phyloP scores from a whole-genome alignment of 1,140 invertebrate genomes.

The Cydia pomonella region DNA sequence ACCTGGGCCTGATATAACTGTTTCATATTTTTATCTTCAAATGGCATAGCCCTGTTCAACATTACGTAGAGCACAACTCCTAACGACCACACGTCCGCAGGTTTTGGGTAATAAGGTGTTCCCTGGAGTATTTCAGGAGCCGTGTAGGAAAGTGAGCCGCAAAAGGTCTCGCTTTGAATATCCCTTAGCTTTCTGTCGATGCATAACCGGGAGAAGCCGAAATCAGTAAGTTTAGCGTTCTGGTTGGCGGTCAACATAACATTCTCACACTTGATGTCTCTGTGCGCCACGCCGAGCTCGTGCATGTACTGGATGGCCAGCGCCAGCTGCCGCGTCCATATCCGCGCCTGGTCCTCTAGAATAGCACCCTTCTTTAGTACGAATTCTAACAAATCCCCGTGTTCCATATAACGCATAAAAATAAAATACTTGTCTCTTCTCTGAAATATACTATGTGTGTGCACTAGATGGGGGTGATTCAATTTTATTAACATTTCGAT shows the following conservation, averaged over 20 bases:
- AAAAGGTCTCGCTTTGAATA: conserved; percentile 85
- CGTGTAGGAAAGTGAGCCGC: conserved; percentile 86
- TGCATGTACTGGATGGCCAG: conserved; percentile 87
- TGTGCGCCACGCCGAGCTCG: conserved; percentile 86
- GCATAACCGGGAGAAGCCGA: conserved; percentile 86
- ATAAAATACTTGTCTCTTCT: conserved; percentile 84
- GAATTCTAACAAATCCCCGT: conserved; percentile 85
- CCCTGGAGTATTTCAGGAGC: conserved; percentile 86
- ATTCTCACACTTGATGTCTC: conserved; percentile 91
- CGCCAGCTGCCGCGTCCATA: conserved; percentile 86
- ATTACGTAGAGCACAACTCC: conserved; percentile 87
- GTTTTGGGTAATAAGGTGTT: conserved; percentile 83
- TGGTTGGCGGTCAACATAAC: conserved; percentile 85
- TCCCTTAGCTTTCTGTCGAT: conserved; percentile 80
- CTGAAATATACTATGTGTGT: conserved; percentile 87
- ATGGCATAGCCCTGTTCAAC: conserved; percentile 90
- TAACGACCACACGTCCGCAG: conserved; percentile 86
- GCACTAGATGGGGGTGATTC: conserved; percentile 87
- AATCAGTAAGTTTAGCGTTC: conserved; percentile 89
- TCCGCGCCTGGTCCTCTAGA: conserved; percentile 83
- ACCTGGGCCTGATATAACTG: conserved; percentile 84
- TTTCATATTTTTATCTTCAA: conserved; percentile 88
- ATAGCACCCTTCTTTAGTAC: conserved; percentile 83
- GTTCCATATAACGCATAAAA: conserved; percentile 86
- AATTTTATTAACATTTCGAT: conserved; percentile 86